Percentiles rank a stretch among this genome's conserved stretches.
These are phyloP conservation scores for Ennomos fuscantarius DNA, from an alignment of 2,888 invertebrate species.

Conservation along the genomic window DNA sequence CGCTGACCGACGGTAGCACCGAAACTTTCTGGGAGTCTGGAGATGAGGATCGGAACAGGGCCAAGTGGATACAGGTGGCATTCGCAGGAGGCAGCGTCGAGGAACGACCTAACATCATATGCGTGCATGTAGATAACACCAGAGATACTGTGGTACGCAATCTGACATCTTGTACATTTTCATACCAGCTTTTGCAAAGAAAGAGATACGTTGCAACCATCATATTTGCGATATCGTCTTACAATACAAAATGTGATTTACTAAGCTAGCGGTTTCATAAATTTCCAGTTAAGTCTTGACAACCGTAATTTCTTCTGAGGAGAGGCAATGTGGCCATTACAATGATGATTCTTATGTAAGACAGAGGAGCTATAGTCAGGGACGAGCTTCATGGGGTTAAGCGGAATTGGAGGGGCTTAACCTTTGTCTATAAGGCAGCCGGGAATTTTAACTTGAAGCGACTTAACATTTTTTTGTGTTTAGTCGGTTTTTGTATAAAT, in stretches of 20 bases:
- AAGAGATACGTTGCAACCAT: no score
- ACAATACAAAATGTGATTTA: no score
- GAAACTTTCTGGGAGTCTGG: slow-evolving; percentile 99
- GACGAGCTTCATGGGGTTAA: slow-evolving; percentile 7
- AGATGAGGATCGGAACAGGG: slow-evolving; percentile 97
- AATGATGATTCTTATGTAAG: not conserved
- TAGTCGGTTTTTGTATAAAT: no score
- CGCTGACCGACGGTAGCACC: slow-evolving; percentile 96
- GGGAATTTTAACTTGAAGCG: no score
- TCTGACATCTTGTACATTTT: no score
- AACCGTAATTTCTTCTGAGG: no score
- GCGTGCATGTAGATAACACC: slow-evolving; percentile 97
- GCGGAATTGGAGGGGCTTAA: slow-evolving; percentile 11
- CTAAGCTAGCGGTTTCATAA: no score
- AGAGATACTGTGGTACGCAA: slow-evolving; percentile 92
- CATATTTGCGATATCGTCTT: no score
- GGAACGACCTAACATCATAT: slow-evolving; percentile 89
- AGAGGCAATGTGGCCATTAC: not conserved
- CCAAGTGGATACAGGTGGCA: slow-evolving; percentile 90
- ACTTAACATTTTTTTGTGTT: no score
- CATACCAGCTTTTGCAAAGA: no score
- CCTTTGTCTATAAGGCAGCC: not conserved
- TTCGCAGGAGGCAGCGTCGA: slow-evolving; percentile 72
- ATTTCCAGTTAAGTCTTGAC: no score
- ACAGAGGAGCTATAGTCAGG: slow-evolving; percentile 4